Conservation (phyloP, 2,113 vertebrate species). For the Polypterus bichir region DNA sequence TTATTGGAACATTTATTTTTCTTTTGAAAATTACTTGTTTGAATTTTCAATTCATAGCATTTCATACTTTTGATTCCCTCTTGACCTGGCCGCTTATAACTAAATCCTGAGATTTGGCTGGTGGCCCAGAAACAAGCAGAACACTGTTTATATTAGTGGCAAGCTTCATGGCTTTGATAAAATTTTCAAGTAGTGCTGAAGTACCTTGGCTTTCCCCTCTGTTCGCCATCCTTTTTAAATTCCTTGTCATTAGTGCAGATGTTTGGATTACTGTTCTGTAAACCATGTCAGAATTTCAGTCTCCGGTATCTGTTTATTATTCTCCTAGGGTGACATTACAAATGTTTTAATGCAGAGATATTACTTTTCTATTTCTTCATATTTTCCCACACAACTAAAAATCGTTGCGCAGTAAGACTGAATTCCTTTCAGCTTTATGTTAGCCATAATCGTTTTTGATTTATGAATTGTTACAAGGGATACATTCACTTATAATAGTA, state of each 20-base stretch:
- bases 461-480: no score
- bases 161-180: conserved; percentile 73
- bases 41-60: conserved; percentile 76
- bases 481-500: no score
- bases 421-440: no score
- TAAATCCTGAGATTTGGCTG: conserved; percentile 62
- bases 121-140: conserved; percentile 65
- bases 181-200: conserved; percentile 68
- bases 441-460: no score
- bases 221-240: conserved; percentile 70
- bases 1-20: conserved; percentile 54
- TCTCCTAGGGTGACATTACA: conserved; percentile 74
- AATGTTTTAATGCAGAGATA: conserved; percentile 66
- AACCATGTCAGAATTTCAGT: conserved; percentile 86
- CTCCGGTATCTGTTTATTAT: conserved; percentile 83
- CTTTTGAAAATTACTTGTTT: conserved; percentile 66
- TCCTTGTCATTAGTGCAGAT: conserved; percentile 93
- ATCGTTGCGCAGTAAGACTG: no score
- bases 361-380: conserved; percentile 10
- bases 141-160: conserved; percentile 86
- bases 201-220: conserved; percentile 78
- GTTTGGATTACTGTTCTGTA: conserved; percentile 91
- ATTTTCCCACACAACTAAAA: no score
- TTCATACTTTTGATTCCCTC: conserved; percentile 69
- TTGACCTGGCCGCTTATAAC: conserved; percentile 72